These are phyloP conservation scores for Drosophila lacertosa DNA, from an alignment of 1,140 invertebrate species.

Conservation along the genomic window DNA sequence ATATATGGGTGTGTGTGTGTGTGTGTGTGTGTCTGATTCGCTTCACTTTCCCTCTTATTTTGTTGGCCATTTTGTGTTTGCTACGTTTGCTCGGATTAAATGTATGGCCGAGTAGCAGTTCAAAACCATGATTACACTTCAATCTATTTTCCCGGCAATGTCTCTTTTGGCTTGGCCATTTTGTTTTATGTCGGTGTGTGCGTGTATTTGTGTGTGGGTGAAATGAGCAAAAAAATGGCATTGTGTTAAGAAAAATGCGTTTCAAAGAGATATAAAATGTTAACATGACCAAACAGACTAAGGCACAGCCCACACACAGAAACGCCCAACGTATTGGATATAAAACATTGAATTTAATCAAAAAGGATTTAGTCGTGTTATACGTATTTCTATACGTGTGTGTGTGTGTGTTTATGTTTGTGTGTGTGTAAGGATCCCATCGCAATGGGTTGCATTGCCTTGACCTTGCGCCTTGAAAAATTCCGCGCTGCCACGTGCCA, in stretches of 20 bases:
- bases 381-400: slow-evolving; percentile 4
- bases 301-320: slow-evolving; percentile 12
- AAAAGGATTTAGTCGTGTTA: slow-evolving; percentile 71
- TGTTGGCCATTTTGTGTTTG: slow-evolving; percentile 73
- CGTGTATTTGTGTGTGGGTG: slow-evolving; percentile 31
- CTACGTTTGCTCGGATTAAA: slow-evolving; percentile 78
- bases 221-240: slow-evolving; percentile 46
- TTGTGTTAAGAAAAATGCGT: slow-evolving; percentile 74
- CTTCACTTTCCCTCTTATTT: slow-evolving; percentile 72
- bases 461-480: slow-evolving; percentile 74
- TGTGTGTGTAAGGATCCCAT: neutral
- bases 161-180: slow-evolving; percentile 67
- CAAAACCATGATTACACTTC: slow-evolving; percentile 82
- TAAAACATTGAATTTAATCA: slow-evolving; percentile 83
- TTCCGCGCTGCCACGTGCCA: slow-evolving; percentile 67
- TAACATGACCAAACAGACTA: slow-evolving; percentile 64
- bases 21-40: slow-evolving; percentile 19
- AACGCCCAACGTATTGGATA: slow-evolving; percentile 62
- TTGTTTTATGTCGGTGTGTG: slow-evolving; percentile 73
- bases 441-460: slow-evolving; percentile 64
- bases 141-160: slow-evolving; percentile 70
- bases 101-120: slow-evolving; percentile 78
- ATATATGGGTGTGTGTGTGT: neutral
- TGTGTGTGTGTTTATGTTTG: slow-evolving; percentile 9
- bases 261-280: slow-evolving; percentile 82